Conservation (phyloP, 2,888 invertebrate species). For the Synergus laeviventris region DNA sequence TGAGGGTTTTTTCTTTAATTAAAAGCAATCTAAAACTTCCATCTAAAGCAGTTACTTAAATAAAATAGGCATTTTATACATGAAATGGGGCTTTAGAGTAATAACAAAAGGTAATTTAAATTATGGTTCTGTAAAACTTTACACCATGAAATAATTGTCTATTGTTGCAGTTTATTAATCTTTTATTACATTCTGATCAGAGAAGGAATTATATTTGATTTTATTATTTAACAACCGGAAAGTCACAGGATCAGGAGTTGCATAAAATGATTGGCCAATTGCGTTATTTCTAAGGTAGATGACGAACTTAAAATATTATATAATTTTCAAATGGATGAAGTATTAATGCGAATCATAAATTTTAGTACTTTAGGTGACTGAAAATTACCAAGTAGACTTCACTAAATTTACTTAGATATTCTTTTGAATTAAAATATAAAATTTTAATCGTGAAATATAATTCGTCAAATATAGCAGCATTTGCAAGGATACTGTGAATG, state of each 20-base stretch:
- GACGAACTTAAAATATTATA: constrained; percentile 12
- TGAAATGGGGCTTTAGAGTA: no score
- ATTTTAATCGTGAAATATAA: background rate
- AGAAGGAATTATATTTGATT: no score
- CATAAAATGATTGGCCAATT: constrained; percentile 3
- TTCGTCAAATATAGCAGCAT: no score
- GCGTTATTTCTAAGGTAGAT: constrained; percentile 4
- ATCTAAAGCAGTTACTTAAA: no score
- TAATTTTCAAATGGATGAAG: background rate
- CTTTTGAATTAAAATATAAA: background rate
- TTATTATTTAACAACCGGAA: background rate
- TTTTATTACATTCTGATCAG: no score
- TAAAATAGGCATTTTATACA: no score
- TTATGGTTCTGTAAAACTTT: no score
- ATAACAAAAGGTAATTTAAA: no score
- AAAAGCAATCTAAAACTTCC: background rate
- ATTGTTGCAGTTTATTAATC: background rate
- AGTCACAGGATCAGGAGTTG: constrained; percentile 21
- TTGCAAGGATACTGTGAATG: background rate
- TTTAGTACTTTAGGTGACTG: no score
- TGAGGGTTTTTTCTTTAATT: background rate
- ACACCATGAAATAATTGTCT: background rate
- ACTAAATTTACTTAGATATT: no score
- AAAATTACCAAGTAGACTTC: no score
- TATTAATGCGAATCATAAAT: background rate